phyloP scores from a whole-genome alignment of 2,113 vertebrate genomes.

The Cromileptes altivelis region DNA sequence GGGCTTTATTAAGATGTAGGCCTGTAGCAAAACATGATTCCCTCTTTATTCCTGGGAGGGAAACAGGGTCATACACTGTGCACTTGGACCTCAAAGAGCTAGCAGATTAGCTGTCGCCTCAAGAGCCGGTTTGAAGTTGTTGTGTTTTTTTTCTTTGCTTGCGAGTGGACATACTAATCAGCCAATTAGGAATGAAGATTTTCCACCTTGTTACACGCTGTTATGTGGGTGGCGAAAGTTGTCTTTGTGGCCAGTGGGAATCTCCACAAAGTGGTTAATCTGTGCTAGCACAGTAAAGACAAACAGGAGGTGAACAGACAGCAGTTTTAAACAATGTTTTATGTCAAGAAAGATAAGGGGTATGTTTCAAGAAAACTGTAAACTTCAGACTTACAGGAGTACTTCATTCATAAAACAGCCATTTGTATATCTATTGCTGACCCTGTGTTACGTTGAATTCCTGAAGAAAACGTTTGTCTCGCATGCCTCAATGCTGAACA shows the following conservation, averaged over 20 bases:
- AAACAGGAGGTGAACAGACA: constrained; percentile 5
- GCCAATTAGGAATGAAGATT: constrained; percentile 42
- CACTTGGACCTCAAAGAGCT: constrained; percentile 53
- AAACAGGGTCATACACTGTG: constrained; percentile 41
- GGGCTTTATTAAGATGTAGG: constrained; percentile 63
- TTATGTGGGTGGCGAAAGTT: constrained; percentile 19
- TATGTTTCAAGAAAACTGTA: constrained; percentile 33
- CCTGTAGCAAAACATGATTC: constrained; percentile 42
- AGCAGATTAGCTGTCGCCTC: constrained; percentile 60
- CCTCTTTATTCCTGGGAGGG: constrained; percentile 37
- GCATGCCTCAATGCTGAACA: too few species aligned
- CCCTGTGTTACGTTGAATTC: too few species aligned
- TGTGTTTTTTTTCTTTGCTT: constrained; percentile 13
- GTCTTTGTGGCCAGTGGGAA: constrained; percentile 6
- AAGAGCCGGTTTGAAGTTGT: constrained; percentile 22
- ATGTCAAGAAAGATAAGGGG: neutral
- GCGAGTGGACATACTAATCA: constrained; percentile 47
- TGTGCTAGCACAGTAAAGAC: neutral
- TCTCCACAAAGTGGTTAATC: neutral
- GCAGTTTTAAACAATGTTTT: neutral
- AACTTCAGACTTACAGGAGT: neutral
- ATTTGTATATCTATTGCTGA: too few species aligned
- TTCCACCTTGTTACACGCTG: constrained; percentile 35
- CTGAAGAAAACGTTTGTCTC: too few species aligned
- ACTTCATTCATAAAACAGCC: too few species aligned